These are phyloP conservation scores for Siniperca obscura DNA, from an alignment of 2,797 vertebrate genomes.

Conservation along the genomic window DNA sequence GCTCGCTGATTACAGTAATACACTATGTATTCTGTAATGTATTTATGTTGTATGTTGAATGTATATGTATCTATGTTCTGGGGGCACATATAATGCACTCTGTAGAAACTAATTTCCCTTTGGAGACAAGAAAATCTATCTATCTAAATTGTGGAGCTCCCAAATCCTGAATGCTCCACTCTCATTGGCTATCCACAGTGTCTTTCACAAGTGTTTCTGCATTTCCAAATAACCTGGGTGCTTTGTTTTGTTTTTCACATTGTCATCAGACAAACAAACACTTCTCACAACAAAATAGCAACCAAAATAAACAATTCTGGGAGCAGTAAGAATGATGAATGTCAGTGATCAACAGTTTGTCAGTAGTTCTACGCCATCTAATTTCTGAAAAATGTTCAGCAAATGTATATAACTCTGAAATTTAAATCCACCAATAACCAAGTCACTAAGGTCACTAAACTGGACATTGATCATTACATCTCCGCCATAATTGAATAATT, in stretches of 20 bases:
- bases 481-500: too few relatives aligned
- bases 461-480: too few relatives aligned
- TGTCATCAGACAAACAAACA: neutral
- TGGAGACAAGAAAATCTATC: neutral
- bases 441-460: neutral
- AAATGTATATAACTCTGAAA: neutral
- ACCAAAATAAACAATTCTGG: neutral
- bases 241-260: neutral
- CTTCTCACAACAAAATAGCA: neutral
- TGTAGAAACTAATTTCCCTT: neutral
- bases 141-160: neutral
- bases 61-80: neutral
- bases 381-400: constrained; percentile 1
- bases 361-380: neutral
- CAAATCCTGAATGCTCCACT: neutral
- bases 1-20: neutral
- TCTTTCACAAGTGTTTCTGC: neutral
- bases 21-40: neutral
- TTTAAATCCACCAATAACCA: neutral
- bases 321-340: neutral
- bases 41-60: neutral
- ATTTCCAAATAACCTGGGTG: neutral
- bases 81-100: neutral
- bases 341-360: neutral
- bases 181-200: neutral